Conservation (phyloP, 2,113 vertebrate genomes). For the Microtus pennsylvanicus region DNA sequence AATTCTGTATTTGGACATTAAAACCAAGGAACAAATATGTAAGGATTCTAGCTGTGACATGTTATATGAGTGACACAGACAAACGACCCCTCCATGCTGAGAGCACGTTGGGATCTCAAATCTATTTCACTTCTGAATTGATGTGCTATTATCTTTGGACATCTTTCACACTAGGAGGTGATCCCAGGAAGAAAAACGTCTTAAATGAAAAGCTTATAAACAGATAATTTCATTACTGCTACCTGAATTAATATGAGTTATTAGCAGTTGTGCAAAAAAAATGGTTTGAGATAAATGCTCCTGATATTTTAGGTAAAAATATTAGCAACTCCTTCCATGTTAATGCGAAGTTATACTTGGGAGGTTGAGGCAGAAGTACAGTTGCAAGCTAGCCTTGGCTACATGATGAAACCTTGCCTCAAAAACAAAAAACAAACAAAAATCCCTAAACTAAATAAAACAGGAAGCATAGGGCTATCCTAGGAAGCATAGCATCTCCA, state of each 20-base stretch:
- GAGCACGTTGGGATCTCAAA: constrained; percentile 83
- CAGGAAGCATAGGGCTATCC: background rate
- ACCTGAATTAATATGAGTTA: constrained; percentile 83
- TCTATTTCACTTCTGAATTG: constrained; percentile 85
- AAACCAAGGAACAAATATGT: constrained; percentile 85
- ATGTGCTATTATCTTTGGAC: constrained; percentile 87
- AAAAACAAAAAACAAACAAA: background rate
- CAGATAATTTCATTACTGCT: constrained; percentile 80
- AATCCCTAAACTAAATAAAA: background rate
- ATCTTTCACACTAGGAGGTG: constrained; percentile 87
- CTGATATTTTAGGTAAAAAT: constrained; percentile 66
- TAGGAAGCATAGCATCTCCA: constrained; percentile 21
- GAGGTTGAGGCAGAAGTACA: background rate
- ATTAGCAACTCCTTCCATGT: constrained; percentile 55
- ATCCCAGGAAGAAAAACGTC: constrained; percentile 82
- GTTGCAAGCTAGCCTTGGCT: no score
- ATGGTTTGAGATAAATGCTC: constrained; percentile 62
- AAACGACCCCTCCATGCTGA: constrained; percentile 83
- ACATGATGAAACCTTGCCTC: no score
- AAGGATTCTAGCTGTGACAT: constrained; percentile 87
- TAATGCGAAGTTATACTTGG: background rate
- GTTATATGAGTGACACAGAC: constrained; percentile 79
- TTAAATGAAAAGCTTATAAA: constrained; percentile 86
- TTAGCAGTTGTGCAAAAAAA: constrained; percentile 72
- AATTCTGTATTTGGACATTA: constrained; percentile 78